Percentiles rank a stretch among this genome's conserved stretches.
These are phyloP conservation scores for Athripsodes cinereus DNA, from an alignment of 2,888 invertebrate genomes.

Conservation along the genomic window DNA sequence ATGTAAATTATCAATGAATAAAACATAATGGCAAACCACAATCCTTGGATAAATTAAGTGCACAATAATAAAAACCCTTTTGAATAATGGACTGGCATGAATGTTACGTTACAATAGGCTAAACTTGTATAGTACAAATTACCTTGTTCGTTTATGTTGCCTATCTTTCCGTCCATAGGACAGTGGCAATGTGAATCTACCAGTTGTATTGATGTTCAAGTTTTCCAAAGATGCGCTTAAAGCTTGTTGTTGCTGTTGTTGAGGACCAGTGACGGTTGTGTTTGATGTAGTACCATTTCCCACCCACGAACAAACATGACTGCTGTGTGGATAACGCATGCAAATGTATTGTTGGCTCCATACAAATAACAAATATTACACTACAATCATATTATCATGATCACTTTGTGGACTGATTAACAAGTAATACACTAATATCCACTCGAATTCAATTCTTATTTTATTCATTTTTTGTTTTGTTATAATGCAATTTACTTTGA, in stretches of 20 bases:
- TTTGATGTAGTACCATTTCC: constrained; percentile 35
- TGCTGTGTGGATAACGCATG: constrained; percentile 24
- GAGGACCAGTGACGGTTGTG: constrained; percentile 29
- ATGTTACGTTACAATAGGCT: no score
- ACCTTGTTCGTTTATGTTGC: constrained; percentile 79
- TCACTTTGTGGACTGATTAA: no score
- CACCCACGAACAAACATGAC: constrained; percentile 31
- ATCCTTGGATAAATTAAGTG: no score
- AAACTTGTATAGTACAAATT: constrained; percentile 32
- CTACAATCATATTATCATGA: not conserved
- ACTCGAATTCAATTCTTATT: no score
- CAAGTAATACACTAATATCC: no score
- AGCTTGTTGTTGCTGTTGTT: no score
- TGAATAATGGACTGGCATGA: no score
- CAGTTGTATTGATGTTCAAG: constrained; percentile 53
- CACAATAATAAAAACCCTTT: no score
- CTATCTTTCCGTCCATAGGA: constrained; percentile 73
- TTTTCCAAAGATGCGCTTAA: constrained; percentile 60
- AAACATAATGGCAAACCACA: no score
- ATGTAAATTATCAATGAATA: no score
- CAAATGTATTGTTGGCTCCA: constrained; percentile 13
- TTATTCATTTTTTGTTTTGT: no score
- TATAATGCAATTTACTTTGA: no score
- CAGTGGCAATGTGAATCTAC: constrained; percentile 66
- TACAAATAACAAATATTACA: not conserved